A percentile compares a stretch with the other conserved stretches of the same genome.
These are phyloP conservation scores for Coleophora deauratella DNA, from an alignment of 2,888 invertebrate genomes.

Conservation along the genomic window DNA sequence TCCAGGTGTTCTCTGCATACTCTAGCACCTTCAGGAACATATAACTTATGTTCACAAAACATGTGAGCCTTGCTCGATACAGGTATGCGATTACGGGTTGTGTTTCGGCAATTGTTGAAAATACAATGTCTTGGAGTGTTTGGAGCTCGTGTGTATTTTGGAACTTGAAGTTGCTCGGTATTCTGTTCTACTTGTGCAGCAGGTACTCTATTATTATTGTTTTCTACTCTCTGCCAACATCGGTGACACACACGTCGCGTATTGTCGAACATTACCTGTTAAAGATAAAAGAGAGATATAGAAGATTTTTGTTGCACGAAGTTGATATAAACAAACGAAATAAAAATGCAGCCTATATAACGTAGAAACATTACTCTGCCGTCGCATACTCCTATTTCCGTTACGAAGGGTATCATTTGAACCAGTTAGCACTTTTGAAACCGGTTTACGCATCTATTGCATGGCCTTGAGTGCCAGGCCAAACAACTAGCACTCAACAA, in stretches of 20 bases:
- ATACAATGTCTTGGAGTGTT: slow-evolving; percentile 10
- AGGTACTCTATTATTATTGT: background rate
- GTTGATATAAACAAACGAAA: too few species aligned
- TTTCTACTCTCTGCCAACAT: slow-evolving; percentile 5
- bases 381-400: too few species aligned
- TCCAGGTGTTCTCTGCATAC: background rate
- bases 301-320: background rate
- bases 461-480: too few species aligned
- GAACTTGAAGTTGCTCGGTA: background rate
- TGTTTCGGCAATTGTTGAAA: slow-evolving; percentile 7
- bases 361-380: too few species aligned
- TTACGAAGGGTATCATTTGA: too few species aligned
- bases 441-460: too few species aligned
- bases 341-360: too few species aligned
- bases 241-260: slow-evolving; percentile 2
- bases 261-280: background rate
- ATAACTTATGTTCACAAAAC: slow-evolving; percentile 1
- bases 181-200: background rate
- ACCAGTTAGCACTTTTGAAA: too few species aligned
- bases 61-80: slow-evolving; percentile 1
- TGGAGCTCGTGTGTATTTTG: slow-evolving; percentile 7
- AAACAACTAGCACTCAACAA: too few species aligned
- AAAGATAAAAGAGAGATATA: background rate
- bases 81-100: slow-evolving; percentile 7
- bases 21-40: slow-evolving; percentile 7